Evolutionary conservation across 2,113 vertebrate genomes (phyloP).

Genomic region (Aspiorhynchus laticeps): DNA sequence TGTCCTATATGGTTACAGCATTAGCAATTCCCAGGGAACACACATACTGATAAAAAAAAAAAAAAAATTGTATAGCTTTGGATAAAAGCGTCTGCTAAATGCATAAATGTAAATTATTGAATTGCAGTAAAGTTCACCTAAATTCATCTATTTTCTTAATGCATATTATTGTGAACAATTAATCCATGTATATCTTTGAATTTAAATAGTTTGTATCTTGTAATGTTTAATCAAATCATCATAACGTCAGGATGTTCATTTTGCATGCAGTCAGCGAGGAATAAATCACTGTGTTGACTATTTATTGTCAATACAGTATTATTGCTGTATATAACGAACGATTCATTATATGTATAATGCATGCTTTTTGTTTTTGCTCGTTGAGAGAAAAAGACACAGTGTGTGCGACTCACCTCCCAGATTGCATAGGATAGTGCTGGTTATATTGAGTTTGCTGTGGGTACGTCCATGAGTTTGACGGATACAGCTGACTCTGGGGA

Average conservation of each 20-base stretch:
- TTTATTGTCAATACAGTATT: not conserved
- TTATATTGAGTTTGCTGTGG: conserved; percentile 54
- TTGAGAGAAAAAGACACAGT: not conserved
- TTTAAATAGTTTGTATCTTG: not conserved
- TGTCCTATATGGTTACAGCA: no score
- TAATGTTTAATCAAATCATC: not conserved
- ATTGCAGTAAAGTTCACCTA: not conserved
- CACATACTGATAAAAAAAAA: no score
- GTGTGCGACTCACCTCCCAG: conserved; percentile 55
- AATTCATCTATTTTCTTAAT: no score
- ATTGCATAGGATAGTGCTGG: conserved; percentile 63
- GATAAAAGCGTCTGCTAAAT: no score
- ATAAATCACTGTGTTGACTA: not conserved
- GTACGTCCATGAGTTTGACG: conserved; percentile 54
- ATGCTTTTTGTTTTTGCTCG: not conserved
- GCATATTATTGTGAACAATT: no score
- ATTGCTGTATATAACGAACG: not conserved
- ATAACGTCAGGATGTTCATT: not conserved
- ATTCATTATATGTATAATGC: not conserved
- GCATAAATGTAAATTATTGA: no score
- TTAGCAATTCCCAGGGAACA: no score
- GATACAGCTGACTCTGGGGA: conserved; percentile 56
- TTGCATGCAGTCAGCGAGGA: not conserved
- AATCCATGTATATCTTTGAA: no score
- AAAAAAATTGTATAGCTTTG: no score